phyloP scores from a whole-genome alignment of 2,113 vertebrate species.

The Cheilinus undulatus region DNA sequence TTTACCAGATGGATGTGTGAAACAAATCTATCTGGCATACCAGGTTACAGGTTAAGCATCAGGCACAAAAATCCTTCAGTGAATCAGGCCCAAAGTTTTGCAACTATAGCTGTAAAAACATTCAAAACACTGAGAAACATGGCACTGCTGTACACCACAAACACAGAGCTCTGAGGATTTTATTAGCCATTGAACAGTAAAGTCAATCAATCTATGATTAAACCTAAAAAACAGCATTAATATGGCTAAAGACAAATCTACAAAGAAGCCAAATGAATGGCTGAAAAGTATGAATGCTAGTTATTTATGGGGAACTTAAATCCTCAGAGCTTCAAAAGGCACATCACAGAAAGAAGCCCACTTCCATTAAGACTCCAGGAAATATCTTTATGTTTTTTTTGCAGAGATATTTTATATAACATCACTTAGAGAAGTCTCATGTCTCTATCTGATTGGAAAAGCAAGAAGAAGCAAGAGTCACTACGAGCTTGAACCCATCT shows the following conservation, averaged over 20 bases:
- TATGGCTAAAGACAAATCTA: too few species aligned
- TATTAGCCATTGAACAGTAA: too few species aligned
- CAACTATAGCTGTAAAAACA: not conserved
- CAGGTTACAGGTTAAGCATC: too few species aligned
- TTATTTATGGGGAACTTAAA: constrained; percentile 26
- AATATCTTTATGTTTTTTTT: constrained; percentile 14
- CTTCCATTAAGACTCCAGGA: constrained; percentile 17
- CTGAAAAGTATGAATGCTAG: not conserved
- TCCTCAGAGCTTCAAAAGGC: constrained; percentile 56
- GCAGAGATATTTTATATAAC: constrained; percentile 22
- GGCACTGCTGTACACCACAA: not conserved
- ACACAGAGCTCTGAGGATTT: constrained; percentile 56
- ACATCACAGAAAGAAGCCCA: too few species aligned
- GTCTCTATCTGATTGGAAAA: constrained; percentile 44
- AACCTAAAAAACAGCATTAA: too few species aligned
- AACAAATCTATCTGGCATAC: too few species aligned
- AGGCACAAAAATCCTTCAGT: too few species aligned
- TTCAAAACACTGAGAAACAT: too few species aligned
- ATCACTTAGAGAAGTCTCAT: constrained; percentile 47
- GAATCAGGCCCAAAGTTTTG: not conserved
- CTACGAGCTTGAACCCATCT: constrained; percentile 10
- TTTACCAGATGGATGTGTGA: too few species aligned
- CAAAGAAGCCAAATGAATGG: not conserved
- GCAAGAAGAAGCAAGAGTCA: constrained; percentile 35
- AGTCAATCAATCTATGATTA: too few species aligned